Evolutionary conservation across 2,888 invertebrate species (phyloP).

Genomic region (Rotaria sp.): DNA sequence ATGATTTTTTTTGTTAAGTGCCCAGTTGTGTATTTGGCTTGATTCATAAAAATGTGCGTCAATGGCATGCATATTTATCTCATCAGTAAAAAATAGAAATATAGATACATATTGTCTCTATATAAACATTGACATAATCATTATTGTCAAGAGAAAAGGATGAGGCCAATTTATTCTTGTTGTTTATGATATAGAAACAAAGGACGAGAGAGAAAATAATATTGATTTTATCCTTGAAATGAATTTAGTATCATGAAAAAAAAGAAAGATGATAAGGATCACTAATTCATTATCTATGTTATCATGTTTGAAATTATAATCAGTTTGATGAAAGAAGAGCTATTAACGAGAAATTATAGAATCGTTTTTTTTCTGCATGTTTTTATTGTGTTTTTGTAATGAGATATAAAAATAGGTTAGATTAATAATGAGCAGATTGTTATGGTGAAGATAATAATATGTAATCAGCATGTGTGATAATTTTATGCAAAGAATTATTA

Average conservation of each 20-base stretch:
- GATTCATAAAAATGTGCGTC: background rate
- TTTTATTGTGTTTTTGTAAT: no score
- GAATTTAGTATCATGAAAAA: background rate
- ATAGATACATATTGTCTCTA: background rate
- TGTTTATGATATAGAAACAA: background rate
- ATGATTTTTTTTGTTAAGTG: background rate
- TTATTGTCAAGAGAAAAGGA: background rate
- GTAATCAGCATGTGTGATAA: background rate
- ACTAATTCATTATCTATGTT: background rate
- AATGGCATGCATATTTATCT: background rate
- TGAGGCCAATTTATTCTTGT: background rate
- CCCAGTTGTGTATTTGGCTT: background rate
- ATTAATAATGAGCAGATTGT: background rate
- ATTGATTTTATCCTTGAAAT: background rate
- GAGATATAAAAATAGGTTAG: background rate
- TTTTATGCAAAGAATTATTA: background rate
- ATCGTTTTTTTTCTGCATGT: background rate
- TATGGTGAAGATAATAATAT: background rate
- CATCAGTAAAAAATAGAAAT: background rate
- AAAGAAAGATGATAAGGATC: background rate
- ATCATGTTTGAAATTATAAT: background rate
- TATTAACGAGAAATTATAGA: background rate
- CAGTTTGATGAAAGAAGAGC: background rate
- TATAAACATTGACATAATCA: background rate
- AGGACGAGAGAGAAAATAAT: background rate